A percentile compares a stretch with the other conserved stretches of the same genome.
These are phyloP conservation scores for Hypolimnas misippus DNA, from an alignment of 2,888 invertebrate species.

Conservation along the genomic window DNA sequence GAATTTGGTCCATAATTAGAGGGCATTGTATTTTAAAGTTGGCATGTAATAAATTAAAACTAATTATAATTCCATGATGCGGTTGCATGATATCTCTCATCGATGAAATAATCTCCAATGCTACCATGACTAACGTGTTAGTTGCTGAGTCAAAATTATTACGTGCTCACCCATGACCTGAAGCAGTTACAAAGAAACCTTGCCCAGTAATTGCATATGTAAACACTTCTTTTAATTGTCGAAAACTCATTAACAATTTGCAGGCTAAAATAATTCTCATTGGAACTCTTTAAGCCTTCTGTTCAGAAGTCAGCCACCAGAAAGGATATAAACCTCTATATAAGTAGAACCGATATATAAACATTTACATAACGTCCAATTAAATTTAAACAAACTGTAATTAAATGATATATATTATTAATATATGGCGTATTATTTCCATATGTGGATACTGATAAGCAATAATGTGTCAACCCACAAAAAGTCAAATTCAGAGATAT, in stretches of 20 bases:
- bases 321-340: too few species aligned
- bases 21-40: conserved; percentile 29
- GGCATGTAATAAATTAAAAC: conserved; percentile 34
- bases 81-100: conserved; percentile 46
- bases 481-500: too few species aligned
- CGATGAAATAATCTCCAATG: conserved; percentile 45
- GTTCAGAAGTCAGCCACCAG: too few species aligned
- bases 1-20: conserved; percentile 29
- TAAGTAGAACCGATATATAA: too few species aligned
- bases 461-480: too few species aligned
- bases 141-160: conserved; percentile 60
- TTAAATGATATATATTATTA: too few species aligned
- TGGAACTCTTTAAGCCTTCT: background rate
- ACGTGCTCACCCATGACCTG: conserved; percentile 66
- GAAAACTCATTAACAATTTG: conserved; percentile 28
- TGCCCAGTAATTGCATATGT: conserved; percentile 40
- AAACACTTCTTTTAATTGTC: conserved; percentile 37
- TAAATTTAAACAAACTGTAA: too few species aligned
- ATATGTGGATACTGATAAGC: too few species aligned
- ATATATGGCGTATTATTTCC: too few species aligned
- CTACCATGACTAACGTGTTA: conserved; percentile 59
- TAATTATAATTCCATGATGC: conserved; percentile 52
- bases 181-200: conserved; percentile 34
- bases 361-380: too few species aligned
- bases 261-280: conserved; percentile 11